phyloP scores from a whole-genome alignment of 2,888 invertebrate species.

The Peribatodes rhomboidaria region DNA sequence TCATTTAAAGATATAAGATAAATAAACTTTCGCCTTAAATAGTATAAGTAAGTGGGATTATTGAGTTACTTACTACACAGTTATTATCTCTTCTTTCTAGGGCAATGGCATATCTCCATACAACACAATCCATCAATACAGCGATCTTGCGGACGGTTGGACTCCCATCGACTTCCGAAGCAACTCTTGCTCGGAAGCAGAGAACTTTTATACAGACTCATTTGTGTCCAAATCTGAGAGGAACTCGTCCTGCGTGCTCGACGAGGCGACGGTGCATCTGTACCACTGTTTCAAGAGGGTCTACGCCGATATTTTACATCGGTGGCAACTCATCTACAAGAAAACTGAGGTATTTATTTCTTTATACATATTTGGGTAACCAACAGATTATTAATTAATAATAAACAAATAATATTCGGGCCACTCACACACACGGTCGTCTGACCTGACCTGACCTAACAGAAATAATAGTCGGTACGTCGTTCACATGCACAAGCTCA shows the following conservation, averaged over 20 bases:
- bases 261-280: constrained; percentile 81
- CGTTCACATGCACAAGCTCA: no score
- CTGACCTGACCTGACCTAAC: no score
- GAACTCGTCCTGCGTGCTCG: constrained; percentile 74
- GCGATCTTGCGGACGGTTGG: constrained; percentile 93
- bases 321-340: constrained; percentile 93
- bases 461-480: no score
- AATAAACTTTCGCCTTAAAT: no score
- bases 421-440: no score
- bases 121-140: constrained; percentile 92
- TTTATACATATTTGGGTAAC: no score
- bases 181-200: constrained; percentile 95
- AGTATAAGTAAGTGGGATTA: no score
- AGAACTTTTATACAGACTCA: constrained; percentile 88
- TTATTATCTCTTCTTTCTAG: constrained; percentile 62
- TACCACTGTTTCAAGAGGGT: constrained; percentile 95
- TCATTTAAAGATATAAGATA: no score
- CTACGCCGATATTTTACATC: constrained; percentile 95
- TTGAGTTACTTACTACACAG: background rate
- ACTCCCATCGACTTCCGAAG: constrained; percentile 91
- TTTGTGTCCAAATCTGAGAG: constrained; percentile 71
- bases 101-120: constrained; percentile 93
- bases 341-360: constrained; percentile 89
- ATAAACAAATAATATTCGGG: no score
- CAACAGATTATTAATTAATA: no score